These are phyloP conservation scores for Drosophila mercatorum DNA, from an alignment of 2,888 invertebrate species.

Conservation along the genomic window DNA sequence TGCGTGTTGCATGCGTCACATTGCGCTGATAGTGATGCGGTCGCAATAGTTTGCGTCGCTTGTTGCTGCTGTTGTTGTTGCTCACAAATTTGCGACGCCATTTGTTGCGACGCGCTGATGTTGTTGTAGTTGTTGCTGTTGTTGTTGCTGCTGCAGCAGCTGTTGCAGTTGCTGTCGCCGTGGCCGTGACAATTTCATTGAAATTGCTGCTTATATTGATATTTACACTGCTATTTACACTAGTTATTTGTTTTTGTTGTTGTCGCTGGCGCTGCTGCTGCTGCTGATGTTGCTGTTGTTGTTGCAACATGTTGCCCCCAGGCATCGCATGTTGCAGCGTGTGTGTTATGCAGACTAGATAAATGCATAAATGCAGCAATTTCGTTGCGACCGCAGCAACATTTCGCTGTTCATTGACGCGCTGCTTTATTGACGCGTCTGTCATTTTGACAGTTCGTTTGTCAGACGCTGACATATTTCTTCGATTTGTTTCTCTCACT, in stretches of 20 bases:
- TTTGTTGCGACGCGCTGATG: slow-evolving; percentile 71
- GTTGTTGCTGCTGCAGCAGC: slow-evolving; percentile 33
- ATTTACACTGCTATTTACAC: slow-evolving; percentile 81
- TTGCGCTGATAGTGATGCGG: slow-evolving; percentile 65
- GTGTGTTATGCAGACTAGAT: slow-evolving; percentile 69
- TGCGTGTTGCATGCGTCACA: slow-evolving; percentile 74
- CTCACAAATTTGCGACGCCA: slow-evolving; percentile 70
- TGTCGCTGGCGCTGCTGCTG: slow-evolving; percentile 50
- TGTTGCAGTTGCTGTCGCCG: slow-evolving; percentile 43
- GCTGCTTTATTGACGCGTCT: slow-evolving; percentile 53
- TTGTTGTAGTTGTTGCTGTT: slow-evolving; percentile 42
- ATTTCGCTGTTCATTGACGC: slow-evolving; percentile 36
- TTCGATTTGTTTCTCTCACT: slow-evolving; percentile 23
- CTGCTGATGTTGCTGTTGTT: slow-evolving; percentile 58
- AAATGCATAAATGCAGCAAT: slow-evolving; percentile 67
- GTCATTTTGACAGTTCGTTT: slow-evolving; percentile 80
- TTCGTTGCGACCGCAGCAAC: slow-evolving; percentile 31
- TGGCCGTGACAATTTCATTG: slow-evolving; percentile 75
- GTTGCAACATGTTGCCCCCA: slow-evolving; percentile 71
- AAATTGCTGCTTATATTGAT: slow-evolving; percentile 72
- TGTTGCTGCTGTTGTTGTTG: slow-evolving; percentile 64
- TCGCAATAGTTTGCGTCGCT: slow-evolving; percentile 67
- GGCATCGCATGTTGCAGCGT: slow-evolving; percentile 57
- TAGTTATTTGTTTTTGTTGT: slow-evolving; percentile 56
- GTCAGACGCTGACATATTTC: slow-evolving; percentile 69